These are phyloP conservation scores for Gymnorhina tibicen DNA, from an alignment of 2,113 vertebrate species.

Conservation along the genomic window DNA sequence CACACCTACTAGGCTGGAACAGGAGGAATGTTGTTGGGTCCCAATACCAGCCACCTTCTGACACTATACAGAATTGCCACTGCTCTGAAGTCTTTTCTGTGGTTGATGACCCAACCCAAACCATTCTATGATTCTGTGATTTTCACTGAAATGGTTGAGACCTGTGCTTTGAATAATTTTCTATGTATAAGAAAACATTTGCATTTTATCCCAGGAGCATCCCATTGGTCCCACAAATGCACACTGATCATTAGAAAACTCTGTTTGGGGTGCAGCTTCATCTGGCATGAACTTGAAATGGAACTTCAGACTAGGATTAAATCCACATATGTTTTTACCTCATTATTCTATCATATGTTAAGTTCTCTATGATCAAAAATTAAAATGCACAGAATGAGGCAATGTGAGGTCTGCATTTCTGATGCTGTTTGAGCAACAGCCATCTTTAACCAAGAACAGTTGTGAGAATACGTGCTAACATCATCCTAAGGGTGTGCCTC, in stretches of 20 bases:
- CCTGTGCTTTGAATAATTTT: background rate
- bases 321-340: background rate
- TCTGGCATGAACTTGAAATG: background rate
- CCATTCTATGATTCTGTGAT: background rate
- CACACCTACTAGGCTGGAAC: background rate
- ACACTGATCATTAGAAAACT: background rate
- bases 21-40: background rate
- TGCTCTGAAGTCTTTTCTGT: background rate
- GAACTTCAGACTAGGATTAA: background rate
- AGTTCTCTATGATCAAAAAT: background rate
- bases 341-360: background rate
- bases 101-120: background rate
- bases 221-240: background rate
- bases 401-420: background rate
- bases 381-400: background rate
- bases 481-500: background rate
- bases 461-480: background rate
- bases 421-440: background rate
- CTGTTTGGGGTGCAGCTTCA: background rate
- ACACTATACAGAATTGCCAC: background rate
- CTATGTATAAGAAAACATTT: background rate
- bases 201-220: background rate
- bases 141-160: background rate
- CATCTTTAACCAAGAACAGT: conserved; percentile 14
- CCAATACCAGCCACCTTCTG: background rate